Percentiles rank a stretch among this genome's conserved stretches.
Evolutionary conservation across 1,140 invertebrate species (phyloP).

Genomic region (Caerostris darwini): DNA sequence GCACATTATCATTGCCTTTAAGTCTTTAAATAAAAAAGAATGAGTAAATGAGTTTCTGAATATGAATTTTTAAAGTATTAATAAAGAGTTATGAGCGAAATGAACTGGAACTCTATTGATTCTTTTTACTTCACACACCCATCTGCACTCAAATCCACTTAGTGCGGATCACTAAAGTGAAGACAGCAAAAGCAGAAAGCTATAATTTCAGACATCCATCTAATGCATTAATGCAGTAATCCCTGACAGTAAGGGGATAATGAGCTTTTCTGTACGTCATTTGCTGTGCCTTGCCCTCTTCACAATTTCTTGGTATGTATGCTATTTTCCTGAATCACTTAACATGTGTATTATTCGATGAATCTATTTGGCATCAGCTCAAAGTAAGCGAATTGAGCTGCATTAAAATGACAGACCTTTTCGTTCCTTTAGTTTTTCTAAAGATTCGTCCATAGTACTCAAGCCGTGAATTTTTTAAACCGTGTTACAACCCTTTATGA

Average conservation of each 20-base stretch:
- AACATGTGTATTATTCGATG: background rate
- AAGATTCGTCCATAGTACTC: no score
- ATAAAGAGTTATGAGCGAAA: background rate
- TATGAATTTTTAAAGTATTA: background rate
- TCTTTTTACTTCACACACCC: background rate
- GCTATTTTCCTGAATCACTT: background rate
- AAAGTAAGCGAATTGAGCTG: background rate
- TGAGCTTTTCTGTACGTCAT: constrained; percentile 10
- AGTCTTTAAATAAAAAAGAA: background rate
- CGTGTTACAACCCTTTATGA: no score
- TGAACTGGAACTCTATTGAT: background rate
- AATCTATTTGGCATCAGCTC: background rate
- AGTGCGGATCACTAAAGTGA: background rate
- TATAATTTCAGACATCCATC: constrained; percentile 10
- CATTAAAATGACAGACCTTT: no score
- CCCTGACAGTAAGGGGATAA: constrained; percentile 29
- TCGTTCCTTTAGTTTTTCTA: no score
- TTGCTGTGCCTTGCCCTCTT: background rate
- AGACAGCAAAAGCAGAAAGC: constrained; percentile 11
- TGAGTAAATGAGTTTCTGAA: background rate
- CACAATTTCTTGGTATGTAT: background rate
- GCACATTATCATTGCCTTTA: background rate
- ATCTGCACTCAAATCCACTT: background rate
- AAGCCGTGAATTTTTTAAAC: no score
- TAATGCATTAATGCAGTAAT: constrained; percentile 11